Conservation (phyloP, 2,888 invertebrate species). For the Ditylenchus weischeri region DNA sequence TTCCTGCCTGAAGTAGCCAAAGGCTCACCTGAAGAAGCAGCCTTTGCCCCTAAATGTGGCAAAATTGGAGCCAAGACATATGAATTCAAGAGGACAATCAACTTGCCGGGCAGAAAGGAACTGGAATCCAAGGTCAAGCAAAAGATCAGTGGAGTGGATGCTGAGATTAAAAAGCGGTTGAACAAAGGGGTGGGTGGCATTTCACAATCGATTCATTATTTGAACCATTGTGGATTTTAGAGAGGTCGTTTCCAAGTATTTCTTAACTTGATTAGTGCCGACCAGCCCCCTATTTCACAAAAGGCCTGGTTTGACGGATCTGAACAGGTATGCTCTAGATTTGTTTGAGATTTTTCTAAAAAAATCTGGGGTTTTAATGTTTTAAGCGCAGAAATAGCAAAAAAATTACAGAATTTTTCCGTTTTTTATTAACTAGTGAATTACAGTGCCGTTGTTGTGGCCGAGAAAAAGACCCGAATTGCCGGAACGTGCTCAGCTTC, state of each 20-base stretch:
- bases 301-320: slow-evolving; percentile 52
- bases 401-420: no score
- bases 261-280: slow-evolving; percentile 53
- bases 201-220: background rate
- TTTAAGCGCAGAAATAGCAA: no score
- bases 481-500: slow-evolving; percentile 36
- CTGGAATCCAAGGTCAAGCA: slow-evolving; percentile 50
- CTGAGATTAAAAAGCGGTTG: slow-evolving; percentile 53
- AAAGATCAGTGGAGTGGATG: slow-evolving; percentile 55
- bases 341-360: no score
- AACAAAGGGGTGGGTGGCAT: slow-evolving; percentile 41
- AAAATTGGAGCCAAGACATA: slow-evolving; percentile 38
- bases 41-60: slow-evolving; percentile 40
- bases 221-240: slow-evolving; percentile 32
- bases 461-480: slow-evolving; percentile 32
- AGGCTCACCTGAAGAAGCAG: slow-evolving; percentile 31
- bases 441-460: slow-evolving; percentile 40
- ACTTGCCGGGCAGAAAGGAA: slow-evolving; percentile 42
- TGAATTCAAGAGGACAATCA: slow-evolving; percentile 46
- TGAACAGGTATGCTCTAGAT: slow-evolving; percentile 30
- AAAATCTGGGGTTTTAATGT: no score
- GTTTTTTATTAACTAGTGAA: background rate
- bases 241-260: slow-evolving; percentile 58
- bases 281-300: slow-evolving; percentile 50
- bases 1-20: slow-evolving; percentile 39